phyloP scores from a whole-genome alignment of 2,113 vertebrate species.

The Lepisosteus osseus region DNA sequence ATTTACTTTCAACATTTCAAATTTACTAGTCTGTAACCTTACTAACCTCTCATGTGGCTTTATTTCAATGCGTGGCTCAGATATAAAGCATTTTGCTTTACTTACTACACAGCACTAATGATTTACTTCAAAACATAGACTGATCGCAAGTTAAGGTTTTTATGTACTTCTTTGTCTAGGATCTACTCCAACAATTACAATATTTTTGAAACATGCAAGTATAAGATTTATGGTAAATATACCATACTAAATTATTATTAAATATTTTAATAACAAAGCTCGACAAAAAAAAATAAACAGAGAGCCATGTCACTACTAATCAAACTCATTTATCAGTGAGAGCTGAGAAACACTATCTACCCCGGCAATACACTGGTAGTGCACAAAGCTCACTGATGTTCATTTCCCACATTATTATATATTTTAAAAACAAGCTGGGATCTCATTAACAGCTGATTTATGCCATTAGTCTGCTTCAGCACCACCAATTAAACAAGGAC shows the following conservation, averaged over 20 bases:
- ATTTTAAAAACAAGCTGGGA: slow-evolving; percentile 77
- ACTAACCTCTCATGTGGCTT: slow-evolving; percentile 50
- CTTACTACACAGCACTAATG: slow-evolving; percentile 45
- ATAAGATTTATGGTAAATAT: too few species aligned
- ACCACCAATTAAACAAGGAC: slow-evolving; percentile 82
- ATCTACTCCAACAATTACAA: too few species aligned
- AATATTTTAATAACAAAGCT: not conserved
- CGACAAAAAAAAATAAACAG: slow-evolving; percentile 10
- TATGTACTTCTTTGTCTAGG: too few species aligned
- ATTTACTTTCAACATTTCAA: slow-evolving; percentile 49
- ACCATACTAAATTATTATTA: too few species aligned
- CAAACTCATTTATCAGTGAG: not conserved
- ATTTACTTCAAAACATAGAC: slow-evolving; percentile 53
- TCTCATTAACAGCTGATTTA: slow-evolving; percentile 84
- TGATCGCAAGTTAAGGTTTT: slow-evolving; percentile 27
- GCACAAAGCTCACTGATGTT: slow-evolving; percentile 53
- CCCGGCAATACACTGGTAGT: slow-evolving; percentile 7
- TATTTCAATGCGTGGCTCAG: slow-evolving; percentile 51
- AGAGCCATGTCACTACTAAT: not conserved
- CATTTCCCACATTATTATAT: slow-evolving; percentile 75
- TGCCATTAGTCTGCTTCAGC: slow-evolving; percentile 74
- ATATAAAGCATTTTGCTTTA: slow-evolving; percentile 51
- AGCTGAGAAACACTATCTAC: not conserved
- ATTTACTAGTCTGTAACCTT: slow-evolving; percentile 50
- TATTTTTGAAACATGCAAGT: too few species aligned